Evolutionary conservation across 2,113 vertebrate genomes (phyloP), one percentile per base, ranked within the genome.

Genomic region (Protobothrops mucrosquamatus): DNA sequence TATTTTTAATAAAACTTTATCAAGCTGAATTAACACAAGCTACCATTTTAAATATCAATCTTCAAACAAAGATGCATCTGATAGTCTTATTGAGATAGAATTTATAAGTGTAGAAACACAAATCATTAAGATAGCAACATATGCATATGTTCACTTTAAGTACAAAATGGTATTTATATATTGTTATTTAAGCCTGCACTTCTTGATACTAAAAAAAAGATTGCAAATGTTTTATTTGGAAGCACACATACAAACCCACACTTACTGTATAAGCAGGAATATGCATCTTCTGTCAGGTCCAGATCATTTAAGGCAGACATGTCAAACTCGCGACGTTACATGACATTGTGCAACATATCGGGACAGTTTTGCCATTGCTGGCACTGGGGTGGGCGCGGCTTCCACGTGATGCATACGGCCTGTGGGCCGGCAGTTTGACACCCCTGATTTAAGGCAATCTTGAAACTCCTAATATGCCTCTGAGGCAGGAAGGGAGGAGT

Each of bases 171-270:
- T 43, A 85, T 81, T 57, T 88, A 29, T 87, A 93, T 93, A 89
- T 94, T 94, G 95, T 90, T 88, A 93, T 93, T 95, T 95, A 89
- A 93, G 92, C 9, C 59, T 86, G 46, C 51, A 93, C 15, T 93
- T 87, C 2, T 87, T 61, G 90, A 96, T 95, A 94, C 54, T 14
- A 89, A 92, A 90, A 89, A 93, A 89, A 92, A 89, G 91, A 20
- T 91, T 94, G 26, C 56, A n/a, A 29, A 61, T 23, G 5, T 51
- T 48, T 81, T 81, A 39, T 81, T 39, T 39, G 39, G 15, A 81
- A 81, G 2, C 69, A 81, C 34, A 39, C n/a, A 74, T 18, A 64
- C 61, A 64, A 29, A n/a, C 26, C 29, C 61, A n/a, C 11, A 64
- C 14, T 34, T 34, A 69, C 29, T 34, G 18, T 81, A 20, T 39